phyloP scores from a whole-genome alignment of 2,888 invertebrate genomes.

The Periphyllus acericola region DNA sequence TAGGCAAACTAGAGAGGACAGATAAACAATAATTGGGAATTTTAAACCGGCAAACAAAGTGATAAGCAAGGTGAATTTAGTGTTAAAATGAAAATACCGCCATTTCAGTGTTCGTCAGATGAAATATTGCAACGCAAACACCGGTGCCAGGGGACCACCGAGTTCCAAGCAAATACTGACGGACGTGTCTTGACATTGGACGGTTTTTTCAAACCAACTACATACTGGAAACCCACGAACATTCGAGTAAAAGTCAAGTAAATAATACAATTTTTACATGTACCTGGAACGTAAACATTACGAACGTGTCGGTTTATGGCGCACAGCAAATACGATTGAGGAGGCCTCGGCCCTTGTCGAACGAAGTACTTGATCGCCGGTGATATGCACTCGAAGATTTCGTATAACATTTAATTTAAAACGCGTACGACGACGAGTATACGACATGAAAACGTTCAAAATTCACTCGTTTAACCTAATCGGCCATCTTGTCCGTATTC shows the following conservation, averaged over 20 bases:
- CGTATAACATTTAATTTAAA: slow-evolving; percentile 58
- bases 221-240: slow-evolving; percentile 57
- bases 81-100: slow-evolving; percentile 60
- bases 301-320: slow-evolving; percentile 53
- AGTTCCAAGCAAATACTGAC: slow-evolving; percentile 56
- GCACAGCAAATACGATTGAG: slow-evolving; percentile 31
- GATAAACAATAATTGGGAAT: slow-evolving; percentile 6
- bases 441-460: slow-evolving; percentile 36
- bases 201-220: slow-evolving; percentile 48
- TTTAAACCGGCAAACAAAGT: slow-evolving; percentile 48
- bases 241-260: slow-evolving; percentile 56
- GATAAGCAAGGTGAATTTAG: slow-evolving; percentile 57
- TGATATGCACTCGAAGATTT: slow-evolving; percentile 48
- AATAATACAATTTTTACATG: slow-evolving; percentile 52
- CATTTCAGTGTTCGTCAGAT: slow-evolving; percentile 57
- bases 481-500: slow-evolving; percentile 61
- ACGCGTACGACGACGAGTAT: slow-evolving; percentile 1
- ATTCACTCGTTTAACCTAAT: slow-evolving; percentile 55
- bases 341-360: slow-evolving; percentile 32
- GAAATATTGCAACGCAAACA: slow-evolving; percentile 53
- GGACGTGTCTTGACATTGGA: slow-evolving; percentile 48
- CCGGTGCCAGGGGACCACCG: slow-evolving; percentile 49
- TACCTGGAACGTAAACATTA: slow-evolving; percentile 62
- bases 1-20: not conserved
- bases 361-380: slow-evolving; percentile 38